Conservation (phyloP, 1,140 invertebrate species). For the Mesaphorura yosii region DNA sequence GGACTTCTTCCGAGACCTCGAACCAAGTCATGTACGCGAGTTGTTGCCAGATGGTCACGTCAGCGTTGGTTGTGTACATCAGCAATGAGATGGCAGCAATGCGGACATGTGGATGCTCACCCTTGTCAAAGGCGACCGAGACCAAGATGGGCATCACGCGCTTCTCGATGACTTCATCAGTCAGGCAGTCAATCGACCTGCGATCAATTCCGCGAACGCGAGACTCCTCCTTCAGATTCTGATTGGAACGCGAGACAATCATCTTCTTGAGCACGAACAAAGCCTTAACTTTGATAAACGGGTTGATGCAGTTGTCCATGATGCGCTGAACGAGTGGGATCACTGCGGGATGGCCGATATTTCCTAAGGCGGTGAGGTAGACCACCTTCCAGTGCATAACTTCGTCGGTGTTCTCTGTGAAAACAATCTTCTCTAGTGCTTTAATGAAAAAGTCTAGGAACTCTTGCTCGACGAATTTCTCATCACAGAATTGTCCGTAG, state of each 20-base stretch:
- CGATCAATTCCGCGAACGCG: neutral
- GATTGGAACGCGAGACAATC: slow-evolving; percentile 10
- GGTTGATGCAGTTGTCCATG: slow-evolving; percentile 23
- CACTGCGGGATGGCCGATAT: slow-evolving; percentile 28
- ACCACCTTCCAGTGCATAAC: slow-evolving; percentile 7
- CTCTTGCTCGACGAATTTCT: slow-evolving; percentile 15
- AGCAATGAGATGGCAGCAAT: slow-evolving; percentile 30
- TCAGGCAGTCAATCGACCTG: slow-evolving; percentile 13
- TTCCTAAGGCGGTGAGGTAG: slow-evolving; percentile 28
- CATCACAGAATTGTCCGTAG: slow-evolving; percentile 32
- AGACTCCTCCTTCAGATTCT: neutral
- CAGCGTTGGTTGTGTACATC: slow-evolving; percentile 22
- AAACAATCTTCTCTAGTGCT: slow-evolving; percentile 8
- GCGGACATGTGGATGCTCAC: slow-evolving; percentile 31
- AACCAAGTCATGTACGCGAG: slow-evolving; percentile 30
- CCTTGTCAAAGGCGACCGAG: slow-evolving; percentile 30
- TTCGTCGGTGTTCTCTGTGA: slow-evolving; percentile 1
- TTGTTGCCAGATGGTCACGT: slow-evolving; percentile 30
- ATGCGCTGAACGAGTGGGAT: slow-evolving; percentile 26
- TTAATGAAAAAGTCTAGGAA: slow-evolving; percentile 26
- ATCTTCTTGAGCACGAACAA: slow-evolving; percentile 26
- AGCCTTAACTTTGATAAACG: slow-evolving; percentile 19
- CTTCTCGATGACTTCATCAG: slow-evolving; percentile 17
- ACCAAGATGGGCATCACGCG: slow-evolving; percentile 30
- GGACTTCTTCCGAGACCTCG: slow-evolving; percentile 24